These are phyloP conservation scores for Ophion slaviceki DNA, from an alignment of 2,888 invertebrate species.

Conservation along the genomic window DNA sequence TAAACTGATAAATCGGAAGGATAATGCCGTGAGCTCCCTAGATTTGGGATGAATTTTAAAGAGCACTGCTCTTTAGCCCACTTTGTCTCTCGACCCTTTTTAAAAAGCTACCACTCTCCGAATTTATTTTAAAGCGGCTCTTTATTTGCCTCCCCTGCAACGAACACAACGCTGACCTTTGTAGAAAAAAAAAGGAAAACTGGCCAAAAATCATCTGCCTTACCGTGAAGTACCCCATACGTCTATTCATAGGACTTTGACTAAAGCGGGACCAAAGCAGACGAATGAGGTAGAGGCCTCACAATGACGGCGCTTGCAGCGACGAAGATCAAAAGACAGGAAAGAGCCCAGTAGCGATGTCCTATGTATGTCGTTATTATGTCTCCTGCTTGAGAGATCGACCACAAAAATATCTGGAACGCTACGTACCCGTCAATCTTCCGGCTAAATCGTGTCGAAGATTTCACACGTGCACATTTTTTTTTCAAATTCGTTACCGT, in stretches of 20 bases:
- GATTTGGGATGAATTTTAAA: neutral
- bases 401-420: neutral
- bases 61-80: neutral
- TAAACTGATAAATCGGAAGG: neutral
- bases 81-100: neutral
- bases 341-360: conserved; percentile 18
- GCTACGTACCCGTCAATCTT: neutral
- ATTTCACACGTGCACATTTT: neutral
- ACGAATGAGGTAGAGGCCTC: conserved; percentile 21
- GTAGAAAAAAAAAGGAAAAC: neutral
- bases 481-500: neutral
- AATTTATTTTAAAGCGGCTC: neutral
- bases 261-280: conserved; percentile 30
- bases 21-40: neutral
- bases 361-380: conserved; percentile 11
- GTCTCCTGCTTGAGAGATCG: conserved; percentile 2
- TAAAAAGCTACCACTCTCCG: neutral
- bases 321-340: conserved; percentile 48
- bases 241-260: conserved; percentile 12
- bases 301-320: conserved; percentile 26
- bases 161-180: neutral
- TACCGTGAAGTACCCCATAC: neutral
- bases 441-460: neutral
- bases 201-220: neutral
- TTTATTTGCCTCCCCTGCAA: neutral